A percentile compares a stretch with the other conserved stretches of the same genome.
These are phyloP conservation scores for Temnothorax longispinosus DNA, from an alignment of 1,140 invertebrate species.

Conservation along the genomic window DNA sequence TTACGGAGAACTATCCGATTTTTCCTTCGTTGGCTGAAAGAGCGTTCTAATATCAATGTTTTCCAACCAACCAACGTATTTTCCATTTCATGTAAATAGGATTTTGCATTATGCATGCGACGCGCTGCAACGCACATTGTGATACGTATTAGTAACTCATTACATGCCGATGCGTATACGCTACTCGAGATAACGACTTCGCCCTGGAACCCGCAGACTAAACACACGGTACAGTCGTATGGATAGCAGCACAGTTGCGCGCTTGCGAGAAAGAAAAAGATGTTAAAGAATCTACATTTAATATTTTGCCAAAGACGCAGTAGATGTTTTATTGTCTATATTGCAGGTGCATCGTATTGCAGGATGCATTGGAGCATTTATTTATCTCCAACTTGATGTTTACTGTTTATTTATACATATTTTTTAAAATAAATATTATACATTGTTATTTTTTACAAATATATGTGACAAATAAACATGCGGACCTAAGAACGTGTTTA, in stretches of 20 bases:
- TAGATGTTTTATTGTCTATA: neutral
- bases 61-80: constrained; percentile 10
- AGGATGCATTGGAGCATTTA: neutral
- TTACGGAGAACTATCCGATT: neutral
- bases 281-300: neutral
- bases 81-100: constrained; percentile 42
- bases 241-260: neutral
- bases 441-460: neutral
- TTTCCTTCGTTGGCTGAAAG: neutral
- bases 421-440: neutral
- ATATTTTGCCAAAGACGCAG: neutral
- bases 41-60: neutral
- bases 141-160: constrained; percentile 51
- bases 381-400: neutral
- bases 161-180: constrained; percentile 21
- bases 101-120: constrained; percentile 45
- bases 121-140: constrained; percentile 20
- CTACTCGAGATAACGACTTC: constrained; percentile 46
- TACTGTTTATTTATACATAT: neutral
- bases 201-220: neutral
- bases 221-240: neutral
- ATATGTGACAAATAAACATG: neutral
- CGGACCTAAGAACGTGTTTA: neutral
- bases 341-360: neutral
- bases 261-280: neutral